Base-by-base conservation (phyloP, 2,888 invertebrate genomes). In the Ctenicera cuprea region DNA sequence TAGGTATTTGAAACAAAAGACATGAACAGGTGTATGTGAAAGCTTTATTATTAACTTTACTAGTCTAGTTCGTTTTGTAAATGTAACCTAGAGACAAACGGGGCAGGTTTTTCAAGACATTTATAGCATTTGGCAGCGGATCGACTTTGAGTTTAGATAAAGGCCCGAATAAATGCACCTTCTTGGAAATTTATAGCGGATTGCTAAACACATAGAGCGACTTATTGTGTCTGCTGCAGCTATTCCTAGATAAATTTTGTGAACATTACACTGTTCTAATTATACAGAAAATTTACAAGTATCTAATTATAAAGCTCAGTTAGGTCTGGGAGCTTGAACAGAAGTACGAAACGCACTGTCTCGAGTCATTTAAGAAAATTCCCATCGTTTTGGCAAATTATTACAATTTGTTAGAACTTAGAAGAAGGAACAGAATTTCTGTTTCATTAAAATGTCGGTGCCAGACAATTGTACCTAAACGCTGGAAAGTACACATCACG, bases 91-190 rank as follows among this genome's bases (percentile, higher is more conserved):
- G 8, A 45, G 45, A 30, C 54, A 54, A n/a, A 64, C 52, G 22
- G 22, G 52, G 20, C 38, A 66, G 38, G 65, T 54, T 45, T 66
- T 59, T 67, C 20, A 9, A 16, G n/a, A 16, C 54, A 67, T 67
- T 57, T 45, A 67, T 67, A 67, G 67, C 67, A 67, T 57, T 67
- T 67, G 67, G 67, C 67, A 67, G 45, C 57, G 59, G 14, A 57
- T 30, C 41, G 7, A 33, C 67, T 41, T 59, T 63, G 45, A 43
- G 41, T 67, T 57, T 22, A 67, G 57, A 67, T 67, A 67, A 67
- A 67, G 45, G 43, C 45, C 20, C 14, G 38, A 67, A 54, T 57
- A 67, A 67, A 57, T 43, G 38, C 33, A 57, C 38, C 54, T 43
- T 41, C 54, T 14, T 33, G 43, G 26, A 57, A 67, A 67, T 67